Evolutionary conservation across 2,888 invertebrate species (phyloP).

Genomic region (Dicycla oo): DNA sequence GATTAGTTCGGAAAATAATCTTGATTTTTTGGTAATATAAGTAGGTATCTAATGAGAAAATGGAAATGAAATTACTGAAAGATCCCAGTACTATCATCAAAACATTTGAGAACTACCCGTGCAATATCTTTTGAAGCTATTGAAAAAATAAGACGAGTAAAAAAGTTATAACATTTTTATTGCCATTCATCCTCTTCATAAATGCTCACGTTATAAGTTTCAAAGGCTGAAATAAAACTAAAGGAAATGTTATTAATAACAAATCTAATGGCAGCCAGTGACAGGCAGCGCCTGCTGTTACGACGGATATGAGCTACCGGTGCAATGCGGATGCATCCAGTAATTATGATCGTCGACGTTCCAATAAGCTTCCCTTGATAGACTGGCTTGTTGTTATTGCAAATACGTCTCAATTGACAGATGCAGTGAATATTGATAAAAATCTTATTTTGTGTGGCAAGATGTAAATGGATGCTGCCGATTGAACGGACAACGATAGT

Average conservation of each 20-base stretch:
- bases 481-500: slow-evolving; percentile 9
- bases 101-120: too few relatives aligned
- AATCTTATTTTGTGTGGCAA: slow-evolving; percentile 45
- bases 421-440: slow-evolving; percentile 49
- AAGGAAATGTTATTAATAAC: slow-evolving; percentile 61
- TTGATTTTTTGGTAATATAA: slow-evolving; percentile 21
- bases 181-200: neutral
- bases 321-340: slow-evolving; percentile 60
- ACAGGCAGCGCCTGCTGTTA: slow-evolving; percentile 38
- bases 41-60: slow-evolving; percentile 1
- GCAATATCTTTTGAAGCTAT: too few relatives aligned
- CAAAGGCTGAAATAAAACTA: slow-evolving; percentile 54
- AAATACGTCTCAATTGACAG: slow-evolving; percentile 13
- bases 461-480: slow-evolving; percentile 18
- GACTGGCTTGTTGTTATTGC: slow-evolving; percentile 39
- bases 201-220: slow-evolving; percentile 23
- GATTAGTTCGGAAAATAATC: slow-evolving; percentile 45
- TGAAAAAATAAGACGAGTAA: too few relatives aligned
- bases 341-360: slow-evolving; percentile 59
- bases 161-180: neutral
- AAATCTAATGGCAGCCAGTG: slow-evolving; percentile 52
- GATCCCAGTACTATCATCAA: neutral
- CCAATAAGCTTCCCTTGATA: slow-evolving; percentile 56
- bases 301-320: slow-evolving; percentile 59
- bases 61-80: neutral